These are phyloP conservation scores for Rostratula benghalensis DNA, from an alignment of 2,113 vertebrate genomes.

Conservation along the genomic window DNA sequence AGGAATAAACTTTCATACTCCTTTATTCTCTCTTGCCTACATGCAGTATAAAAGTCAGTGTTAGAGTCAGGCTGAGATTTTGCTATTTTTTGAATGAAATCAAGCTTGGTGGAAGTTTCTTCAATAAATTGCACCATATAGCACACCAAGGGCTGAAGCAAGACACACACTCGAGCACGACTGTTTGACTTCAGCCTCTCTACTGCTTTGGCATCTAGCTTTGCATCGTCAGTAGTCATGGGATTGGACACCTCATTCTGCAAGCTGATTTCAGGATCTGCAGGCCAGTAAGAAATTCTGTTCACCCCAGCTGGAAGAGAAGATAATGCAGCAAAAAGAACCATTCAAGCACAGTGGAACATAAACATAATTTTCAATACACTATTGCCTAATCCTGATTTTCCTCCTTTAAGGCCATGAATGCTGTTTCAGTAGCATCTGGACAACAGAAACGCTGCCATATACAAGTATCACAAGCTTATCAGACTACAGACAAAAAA, in stretches of 20 bases:
- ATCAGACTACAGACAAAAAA: not conserved
- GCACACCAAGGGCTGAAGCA: slow-evolving; percentile 84
- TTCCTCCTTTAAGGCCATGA: not conserved
- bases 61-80: slow-evolving; percentile 69
- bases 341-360: not conserved
- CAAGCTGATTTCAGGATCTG: slow-evolving; percentile 92
- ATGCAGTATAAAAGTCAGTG: slow-evolving; percentile 80
- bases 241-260: slow-evolving; percentile 36
- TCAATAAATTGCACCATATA: slow-evolving; percentile 86
- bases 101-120: slow-evolving; percentile 85
- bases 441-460: not conserved
- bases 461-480: not conserved
- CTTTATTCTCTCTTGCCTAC: slow-evolving; percentile 79
- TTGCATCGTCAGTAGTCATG: slow-evolving; percentile 78
- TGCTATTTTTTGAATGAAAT: slow-evolving; percentile 85
- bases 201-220: slow-evolving; percentile 85
- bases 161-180: slow-evolving; percentile 85
- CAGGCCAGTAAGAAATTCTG: slow-evolving; percentile 94
- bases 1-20: slow-evolving; percentile 84
- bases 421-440: not conserved
- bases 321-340: slow-evolving; percentile 33
- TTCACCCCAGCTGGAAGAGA: slow-evolving; percentile 87
- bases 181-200: slow-evolving; percentile 93
- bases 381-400: not conserved
- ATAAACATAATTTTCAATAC: not conserved